Evolutionary conservation across 2,797 vertebrate species (phyloP).

Genomic region (Sebastes kiyomatsui): DNA sequence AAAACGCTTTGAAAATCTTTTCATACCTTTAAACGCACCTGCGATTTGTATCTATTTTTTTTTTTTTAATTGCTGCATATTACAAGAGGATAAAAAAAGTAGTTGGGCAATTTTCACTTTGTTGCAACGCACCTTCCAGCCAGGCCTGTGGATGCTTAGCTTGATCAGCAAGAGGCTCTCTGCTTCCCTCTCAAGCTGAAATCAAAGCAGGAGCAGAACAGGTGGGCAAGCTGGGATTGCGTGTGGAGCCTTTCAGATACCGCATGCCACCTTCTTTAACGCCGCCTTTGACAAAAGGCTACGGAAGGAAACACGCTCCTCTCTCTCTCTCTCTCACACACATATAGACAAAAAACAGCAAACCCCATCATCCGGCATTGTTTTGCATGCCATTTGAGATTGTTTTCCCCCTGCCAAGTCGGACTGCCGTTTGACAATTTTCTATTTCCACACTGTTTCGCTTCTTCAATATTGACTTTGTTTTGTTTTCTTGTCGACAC

Average conservation of each 20-base stretch:
- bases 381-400: constrained; percentile 60
- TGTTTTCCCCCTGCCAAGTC: constrained; percentile 54
- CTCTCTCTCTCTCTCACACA: neutral
- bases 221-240: constrained; percentile 56
- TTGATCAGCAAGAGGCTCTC: constrained; percentile 46
- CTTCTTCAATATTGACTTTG: constrained; percentile 64
- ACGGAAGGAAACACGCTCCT: constrained; percentile 16
- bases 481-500: constrained; percentile 59
- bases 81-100: neutral
- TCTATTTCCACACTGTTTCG: constrained; percentile 60
- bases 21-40: neutral
- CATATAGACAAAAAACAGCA: constrained; percentile 11
- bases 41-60: neutral
- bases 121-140: constrained; percentile 21
- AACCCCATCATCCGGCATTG: constrained; percentile 34
- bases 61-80: constrained; percentile 2
- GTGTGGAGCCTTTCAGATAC: constrained; percentile 69
- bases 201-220: constrained; percentile 67
- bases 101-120: constrained; percentile 34
- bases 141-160: constrained; percentile 34
- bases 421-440: constrained; percentile 68
- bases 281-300: constrained; percentile 52
- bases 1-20: constrained; percentile 23
- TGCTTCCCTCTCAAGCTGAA: constrained; percentile 56
- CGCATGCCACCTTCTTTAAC: constrained; percentile 48